Conservation (phyloP, 2,797 vertebrate genomes). For the Melopsittacus undulatus region DNA sequence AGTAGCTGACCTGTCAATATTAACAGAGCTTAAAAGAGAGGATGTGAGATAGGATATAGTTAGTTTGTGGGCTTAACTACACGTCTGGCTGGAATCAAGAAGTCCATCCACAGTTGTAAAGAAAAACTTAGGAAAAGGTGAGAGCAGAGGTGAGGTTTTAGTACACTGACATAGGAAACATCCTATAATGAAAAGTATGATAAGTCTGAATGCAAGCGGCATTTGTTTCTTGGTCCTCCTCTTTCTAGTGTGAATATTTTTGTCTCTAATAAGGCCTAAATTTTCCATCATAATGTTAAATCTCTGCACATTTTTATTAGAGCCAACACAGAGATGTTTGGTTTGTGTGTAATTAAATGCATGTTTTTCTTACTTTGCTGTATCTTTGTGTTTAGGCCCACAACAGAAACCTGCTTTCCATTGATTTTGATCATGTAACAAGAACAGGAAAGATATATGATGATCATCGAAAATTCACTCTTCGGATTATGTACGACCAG, state of each 20-base stretch:
- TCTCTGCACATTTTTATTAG: background rate
- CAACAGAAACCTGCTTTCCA: constrained; percentile 96
- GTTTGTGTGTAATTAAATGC: background rate
- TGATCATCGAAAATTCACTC: constrained; percentile 97
- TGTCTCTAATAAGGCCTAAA: background rate
- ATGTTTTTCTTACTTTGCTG: background rate
- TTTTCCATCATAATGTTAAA: background rate
- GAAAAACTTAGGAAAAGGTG: background rate
- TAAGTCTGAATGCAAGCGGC: background rate
- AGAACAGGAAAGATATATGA: constrained; percentile 97
- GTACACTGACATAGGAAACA: background rate
- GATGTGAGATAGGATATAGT: background rate
- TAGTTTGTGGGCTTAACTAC: background rate
- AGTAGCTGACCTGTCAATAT: background rate
- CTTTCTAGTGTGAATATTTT: background rate
- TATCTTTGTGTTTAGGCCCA: constrained; percentile 84
- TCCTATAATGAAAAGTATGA: background rate
- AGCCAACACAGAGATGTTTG: background rate
- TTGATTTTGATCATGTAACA: constrained; percentile 94
- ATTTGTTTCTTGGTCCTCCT: background rate
- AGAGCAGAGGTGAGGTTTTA: background rate
- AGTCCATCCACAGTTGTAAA: background rate
- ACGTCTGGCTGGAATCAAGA: background rate
- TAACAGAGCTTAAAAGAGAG: background rate
- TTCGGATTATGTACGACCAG: constrained; percentile 93